phyloP scores from a whole-genome alignment of 1,140 invertebrate genomes.

The Trachelipus rathkii region DNA sequence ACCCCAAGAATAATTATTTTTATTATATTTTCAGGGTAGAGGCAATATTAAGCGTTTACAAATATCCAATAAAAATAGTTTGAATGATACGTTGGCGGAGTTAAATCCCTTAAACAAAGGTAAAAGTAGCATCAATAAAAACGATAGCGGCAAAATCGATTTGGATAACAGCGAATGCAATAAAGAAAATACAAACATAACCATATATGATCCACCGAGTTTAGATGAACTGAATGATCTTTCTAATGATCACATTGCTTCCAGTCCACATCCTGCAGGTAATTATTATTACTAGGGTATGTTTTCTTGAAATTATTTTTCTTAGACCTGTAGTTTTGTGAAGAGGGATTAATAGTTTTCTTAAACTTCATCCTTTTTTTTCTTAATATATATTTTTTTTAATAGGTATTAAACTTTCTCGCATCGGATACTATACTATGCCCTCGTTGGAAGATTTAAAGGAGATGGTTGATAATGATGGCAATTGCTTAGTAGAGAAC shows the following conservation, averaged over 20 bases:
- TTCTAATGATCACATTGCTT: constrained; percentile 21
- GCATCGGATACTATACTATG: constrained; percentile 80
- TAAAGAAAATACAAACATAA: constrained; percentile 19
- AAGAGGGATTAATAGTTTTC: too few species aligned
- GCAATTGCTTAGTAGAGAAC: constrained; percentile 76
- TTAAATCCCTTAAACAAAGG: constrained; percentile 46
- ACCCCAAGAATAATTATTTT: neutral
- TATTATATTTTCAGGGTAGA: constrained; percentile 29
- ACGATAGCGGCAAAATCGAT: constrained; percentile 4
- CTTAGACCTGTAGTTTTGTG: too few species aligned
- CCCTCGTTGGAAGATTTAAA: constrained; percentile 72
- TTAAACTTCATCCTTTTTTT: too few species aligned
- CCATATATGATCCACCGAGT: constrained; percentile 31
- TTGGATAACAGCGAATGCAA: constrained; percentile 26
- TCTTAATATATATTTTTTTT: too few species aligned
- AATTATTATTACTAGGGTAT: neutral
- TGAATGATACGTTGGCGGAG: constrained; percentile 50
- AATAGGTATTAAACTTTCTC: constrained; percentile 52
- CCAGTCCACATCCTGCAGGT: constrained; percentile 51
- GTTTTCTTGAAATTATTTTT: neutral
- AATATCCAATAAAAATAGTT: constrained; percentile 26
- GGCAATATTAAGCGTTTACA: constrained; percentile 36
- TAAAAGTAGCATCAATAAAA: constrained; percentile 23
- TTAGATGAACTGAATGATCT: constrained; percentile 26
- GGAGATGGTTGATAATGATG: constrained; percentile 51